Conservation (phyloP, 2,797 vertebrate genomes). For the Iguana delicatissima region DNA sequence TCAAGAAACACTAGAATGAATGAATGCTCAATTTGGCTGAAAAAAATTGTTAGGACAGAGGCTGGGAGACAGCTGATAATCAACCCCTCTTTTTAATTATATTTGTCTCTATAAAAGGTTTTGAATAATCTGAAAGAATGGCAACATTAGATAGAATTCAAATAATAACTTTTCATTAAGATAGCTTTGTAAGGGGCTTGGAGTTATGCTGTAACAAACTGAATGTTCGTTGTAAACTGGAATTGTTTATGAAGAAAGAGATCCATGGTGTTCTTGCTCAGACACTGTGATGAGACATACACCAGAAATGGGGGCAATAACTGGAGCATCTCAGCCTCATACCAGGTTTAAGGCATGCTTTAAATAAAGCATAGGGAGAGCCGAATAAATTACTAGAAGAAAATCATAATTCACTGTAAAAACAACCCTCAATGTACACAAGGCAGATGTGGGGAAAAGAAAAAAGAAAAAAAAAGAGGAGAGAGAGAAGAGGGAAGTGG, state of each 20-base stretch:
- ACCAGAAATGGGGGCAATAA: slow-evolving; percentile 5
- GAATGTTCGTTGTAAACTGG: background rate
- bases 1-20: background rate
- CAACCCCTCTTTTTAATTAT: background rate
- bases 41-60: background rate
- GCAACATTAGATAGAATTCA: background rate
- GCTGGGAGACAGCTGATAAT: background rate
- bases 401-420: background rate
- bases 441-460: background rate
- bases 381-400: slow-evolving; percentile 6
- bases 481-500: background rate
- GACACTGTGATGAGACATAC: background rate
- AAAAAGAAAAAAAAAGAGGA: background rate
- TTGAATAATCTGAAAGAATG: background rate
- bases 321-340: background rate
- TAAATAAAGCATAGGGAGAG: background rate
- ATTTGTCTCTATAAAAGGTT: background rate
- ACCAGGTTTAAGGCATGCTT: background rate
- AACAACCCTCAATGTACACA: background rate
- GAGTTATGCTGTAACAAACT: background rate
- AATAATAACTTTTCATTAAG: background rate
- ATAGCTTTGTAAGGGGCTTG: background rate
- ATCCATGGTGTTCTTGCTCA: background rate
- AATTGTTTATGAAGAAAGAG: background rate
- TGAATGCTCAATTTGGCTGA: background rate